A percentile compares a stretch with the other conserved stretches of the same genome.
Conservation (phyloP, 2,113 vertebrate species). For the Chroicocephalus ridibundus region DNA sequence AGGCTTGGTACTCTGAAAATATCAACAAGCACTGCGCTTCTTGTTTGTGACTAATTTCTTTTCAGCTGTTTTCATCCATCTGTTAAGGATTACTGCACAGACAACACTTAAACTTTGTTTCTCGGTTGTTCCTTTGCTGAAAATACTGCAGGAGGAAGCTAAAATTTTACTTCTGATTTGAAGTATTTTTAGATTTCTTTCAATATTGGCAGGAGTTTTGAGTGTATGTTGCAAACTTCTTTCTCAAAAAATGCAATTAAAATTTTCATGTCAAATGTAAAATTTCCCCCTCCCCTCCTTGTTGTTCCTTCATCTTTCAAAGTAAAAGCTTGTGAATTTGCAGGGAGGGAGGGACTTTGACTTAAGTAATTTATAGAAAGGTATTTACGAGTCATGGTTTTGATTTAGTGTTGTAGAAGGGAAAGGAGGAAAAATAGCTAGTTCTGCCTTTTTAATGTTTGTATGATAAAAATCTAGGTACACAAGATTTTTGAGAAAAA, state of each 20-base stretch:
- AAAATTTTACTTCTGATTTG: background rate
- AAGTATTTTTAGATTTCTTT: background rate
- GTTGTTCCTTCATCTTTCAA: background rate
- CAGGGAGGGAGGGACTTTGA: background rate
- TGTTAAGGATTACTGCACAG: conserved; percentile 3
- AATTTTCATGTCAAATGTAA: background rate
- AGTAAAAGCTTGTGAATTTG: background rate
- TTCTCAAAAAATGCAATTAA: background rate
- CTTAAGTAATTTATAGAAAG: background rate
- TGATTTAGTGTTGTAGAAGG: background rate
- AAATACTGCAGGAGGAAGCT: background rate
- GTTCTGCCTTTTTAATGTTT: background rate
- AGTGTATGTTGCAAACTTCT: background rate
- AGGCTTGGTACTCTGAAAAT: background rate
- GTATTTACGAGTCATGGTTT: background rate
- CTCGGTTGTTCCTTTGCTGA: conserved; percentile 10
- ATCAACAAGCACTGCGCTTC: background rate
- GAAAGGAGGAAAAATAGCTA: background rate
- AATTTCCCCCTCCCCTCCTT: background rate
- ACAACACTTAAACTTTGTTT: conserved; percentile 1
- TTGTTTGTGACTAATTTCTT: background rate
- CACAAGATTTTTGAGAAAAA: background rate
- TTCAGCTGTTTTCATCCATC: conserved; percentile 30
- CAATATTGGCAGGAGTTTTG: background rate
- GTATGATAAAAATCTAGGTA: background rate